Conservation (phyloP, 1,140 invertebrate species). For the Achroia grisella region DNA sequence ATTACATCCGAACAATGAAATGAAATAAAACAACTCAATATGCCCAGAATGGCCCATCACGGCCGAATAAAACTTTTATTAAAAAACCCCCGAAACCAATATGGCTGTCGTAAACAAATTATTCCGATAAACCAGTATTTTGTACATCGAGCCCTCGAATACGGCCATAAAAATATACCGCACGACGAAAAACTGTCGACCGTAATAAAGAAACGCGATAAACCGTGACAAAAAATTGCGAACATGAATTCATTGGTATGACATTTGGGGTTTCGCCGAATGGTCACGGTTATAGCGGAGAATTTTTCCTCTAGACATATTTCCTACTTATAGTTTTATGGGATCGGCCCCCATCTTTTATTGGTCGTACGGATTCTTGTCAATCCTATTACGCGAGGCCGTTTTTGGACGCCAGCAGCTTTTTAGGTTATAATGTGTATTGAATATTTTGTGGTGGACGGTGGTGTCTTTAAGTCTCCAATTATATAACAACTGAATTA, state of each 20-base stretch:
- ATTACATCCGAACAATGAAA: too few relatives aligned
- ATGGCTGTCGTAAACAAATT: constrained; percentile 63
- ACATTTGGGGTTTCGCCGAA: constrained; percentile 60
- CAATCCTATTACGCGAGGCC: constrained; percentile 50
- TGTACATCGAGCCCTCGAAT: constrained; percentile 41
- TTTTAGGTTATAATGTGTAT: constrained; percentile 39
- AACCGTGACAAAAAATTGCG: constrained; percentile 60
- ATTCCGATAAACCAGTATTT: constrained; percentile 41
- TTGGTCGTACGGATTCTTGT: constrained; percentile 59
- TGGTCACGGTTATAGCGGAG: constrained; percentile 55
- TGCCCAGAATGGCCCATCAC: too few relatives aligned
- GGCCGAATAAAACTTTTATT: constrained; percentile 42
- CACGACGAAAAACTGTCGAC: constrained; percentile 26
- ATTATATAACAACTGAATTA: too few relatives aligned
- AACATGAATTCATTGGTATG: constrained; percentile 71
- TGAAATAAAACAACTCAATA: too few relatives aligned
- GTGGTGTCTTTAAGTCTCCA: too few relatives aligned
- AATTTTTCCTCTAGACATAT: constrained; percentile 56
- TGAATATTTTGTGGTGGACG: too few relatives aligned
- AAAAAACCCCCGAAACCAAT: constrained; percentile 42
- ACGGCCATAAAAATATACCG: constrained; percentile 42
- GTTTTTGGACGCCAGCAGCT: constrained; percentile 22
- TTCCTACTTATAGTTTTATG: constrained; percentile 67
- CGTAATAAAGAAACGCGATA: constrained; percentile 69
- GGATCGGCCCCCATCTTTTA: constrained; percentile 57